Percentiles rank a stretch among this genome's conserved stretches.
Evolutionary conservation across 2,797 vertebrate species (phyloP).

Genomic region (Trichosurus vulpecula): DNA sequence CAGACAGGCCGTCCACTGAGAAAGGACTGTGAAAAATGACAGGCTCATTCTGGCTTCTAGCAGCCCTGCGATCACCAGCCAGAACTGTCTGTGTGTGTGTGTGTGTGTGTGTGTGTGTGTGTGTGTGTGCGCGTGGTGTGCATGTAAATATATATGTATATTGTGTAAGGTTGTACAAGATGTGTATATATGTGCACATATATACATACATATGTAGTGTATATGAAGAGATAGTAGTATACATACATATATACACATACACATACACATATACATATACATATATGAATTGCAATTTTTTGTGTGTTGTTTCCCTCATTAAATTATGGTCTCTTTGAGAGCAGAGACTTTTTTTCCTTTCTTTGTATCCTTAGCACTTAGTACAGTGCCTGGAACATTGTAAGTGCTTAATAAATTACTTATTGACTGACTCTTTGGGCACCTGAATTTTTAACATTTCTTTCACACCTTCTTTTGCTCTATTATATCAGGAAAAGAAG

Average conservation of each 20-base stretch:
- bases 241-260: no score
- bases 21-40: background rate
- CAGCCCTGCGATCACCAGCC: background rate
- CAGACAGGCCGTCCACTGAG: background rate
- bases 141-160: background rate
- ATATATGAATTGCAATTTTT: background rate
- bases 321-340: slow-evolving; percentile 4
- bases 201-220: no score
- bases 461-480: background rate
- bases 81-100: no score
- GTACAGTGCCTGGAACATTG: background rate
- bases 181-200: background rate
- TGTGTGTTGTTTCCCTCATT: background rate
- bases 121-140: no score
- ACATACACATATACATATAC: no score
- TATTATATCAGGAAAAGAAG: background rate
- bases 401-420: slow-evolving; percentile 10
- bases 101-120: no score
- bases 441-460: background rate
- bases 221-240: no score
- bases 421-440: background rate
- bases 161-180: no score
- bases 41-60: background rate
- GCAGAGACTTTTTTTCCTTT: background rate
- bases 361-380: background rate